Conservation (phyloP, 2,888 invertebrate species). For the Cheilosia soror region DNA sequence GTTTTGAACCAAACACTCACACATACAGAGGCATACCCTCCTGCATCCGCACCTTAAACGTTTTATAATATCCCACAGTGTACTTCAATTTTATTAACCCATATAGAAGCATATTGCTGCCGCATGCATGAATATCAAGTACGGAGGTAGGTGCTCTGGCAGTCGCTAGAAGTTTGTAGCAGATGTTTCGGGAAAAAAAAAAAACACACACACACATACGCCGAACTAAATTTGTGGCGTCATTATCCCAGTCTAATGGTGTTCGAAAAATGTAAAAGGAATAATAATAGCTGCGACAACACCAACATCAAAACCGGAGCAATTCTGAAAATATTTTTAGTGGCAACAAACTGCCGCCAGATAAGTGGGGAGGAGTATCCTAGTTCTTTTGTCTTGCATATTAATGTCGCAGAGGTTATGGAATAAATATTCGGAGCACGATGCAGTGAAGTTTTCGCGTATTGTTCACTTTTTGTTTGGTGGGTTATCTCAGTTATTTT, state of each 20-base stretch:
- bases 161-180: constrained; percentile 33
- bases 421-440: constrained; percentile 43
- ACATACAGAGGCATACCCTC: neutral
- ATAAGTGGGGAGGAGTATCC: constrained; percentile 27
- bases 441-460: constrained; percentile 46
- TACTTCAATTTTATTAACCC: constrained; percentile 69
- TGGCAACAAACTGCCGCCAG: constrained; percentile 54
- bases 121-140: constrained; percentile 69
- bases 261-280: constrained; percentile 60
- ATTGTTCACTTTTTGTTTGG: constrained; percentile 31
- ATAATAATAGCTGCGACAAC: constrained; percentile 51
- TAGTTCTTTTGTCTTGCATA: constrained; percentile 51
- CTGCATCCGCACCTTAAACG: constrained; percentile 56
- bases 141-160: constrained; percentile 19
- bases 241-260: constrained; percentile 68
- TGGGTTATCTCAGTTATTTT: constrained; percentile 13
- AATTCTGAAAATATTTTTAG: constrained; percentile 39
- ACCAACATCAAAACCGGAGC: constrained; percentile 14
- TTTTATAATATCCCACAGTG: constrained; percentile 63
- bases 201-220: constrained; percentile 13
- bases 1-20: constrained; percentile 25
- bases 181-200: constrained; percentile 31
- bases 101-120: constrained; percentile 65
- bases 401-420: constrained; percentile 61
- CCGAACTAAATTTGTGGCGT: constrained; percentile 55